Evolutionary conservation across 1,140 invertebrate species (phyloP), one percentile per base, ranked within the genome.

Genomic region (Drosophila tsacasi): DNA sequence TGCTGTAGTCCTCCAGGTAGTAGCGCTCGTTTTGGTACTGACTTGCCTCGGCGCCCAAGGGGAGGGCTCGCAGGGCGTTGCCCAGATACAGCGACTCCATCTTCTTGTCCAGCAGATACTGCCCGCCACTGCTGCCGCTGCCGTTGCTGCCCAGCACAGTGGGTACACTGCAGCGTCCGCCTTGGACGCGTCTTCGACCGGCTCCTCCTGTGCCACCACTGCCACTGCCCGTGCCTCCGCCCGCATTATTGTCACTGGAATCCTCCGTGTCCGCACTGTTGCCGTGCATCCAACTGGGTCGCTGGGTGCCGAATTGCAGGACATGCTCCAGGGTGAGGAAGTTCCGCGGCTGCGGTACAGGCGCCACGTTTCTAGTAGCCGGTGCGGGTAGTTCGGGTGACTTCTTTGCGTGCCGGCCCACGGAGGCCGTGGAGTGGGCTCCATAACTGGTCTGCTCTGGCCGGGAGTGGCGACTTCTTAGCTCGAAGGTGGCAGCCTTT

Each of bases 401-500:
- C 30, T 78, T 85, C 54, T 80, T 90, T 15, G 49, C 74, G 21
- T 79, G 82, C 19, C 74, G 59, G 0, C 77, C 80, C 21, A 87
- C 79, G 4, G 76, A 89, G 9, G 83, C 81, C 5, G 81, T 79
- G 5, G 77, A 83, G 21, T 90, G 85, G n/a, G 85, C 74, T 8
- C 54, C 81, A 54, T 77, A 91, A 21, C 6, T 66, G 61, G 25
- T 39, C 47, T 74, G 82, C 2, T 85, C 81, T 0, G 77, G 76
- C 12, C 85, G 66, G 25, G 85, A 72, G 42, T 92, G 85, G 3
- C 90, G 65, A 13, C 83, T 81, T 3, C 90, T 82, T 12, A 93
- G 72, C 63, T 93, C 93, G 44, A 93, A 87, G 30, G 93, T 93
- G 23, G 93, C 93, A n/a, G 92, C 83, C 65, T 92, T 93, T 15